These are phyloP conservation scores for Eurosta solidaginis DNA, from an alignment of 1,140 invertebrate species.

Conservation along the genomic window DNA sequence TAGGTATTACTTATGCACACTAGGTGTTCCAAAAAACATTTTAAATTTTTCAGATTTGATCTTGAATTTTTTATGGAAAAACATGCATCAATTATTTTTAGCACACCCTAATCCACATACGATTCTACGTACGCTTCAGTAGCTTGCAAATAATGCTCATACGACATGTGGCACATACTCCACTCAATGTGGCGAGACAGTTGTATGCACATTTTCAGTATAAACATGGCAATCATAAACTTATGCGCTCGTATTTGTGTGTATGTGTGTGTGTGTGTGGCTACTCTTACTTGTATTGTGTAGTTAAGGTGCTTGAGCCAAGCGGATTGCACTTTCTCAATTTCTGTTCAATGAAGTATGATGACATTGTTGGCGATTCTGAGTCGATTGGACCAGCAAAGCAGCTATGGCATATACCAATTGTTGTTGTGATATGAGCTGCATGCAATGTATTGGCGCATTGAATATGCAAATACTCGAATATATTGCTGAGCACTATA, in stretches of 20 bases:
- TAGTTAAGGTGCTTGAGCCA: constrained; percentile 42
- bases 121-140: background rate
- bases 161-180: constrained; percentile 42
- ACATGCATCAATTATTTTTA: no score
- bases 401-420: no score
- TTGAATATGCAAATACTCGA: constrained; percentile 20
- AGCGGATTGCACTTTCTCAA: constrained; percentile 28
- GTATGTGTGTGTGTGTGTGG: background rate
- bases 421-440: no score
- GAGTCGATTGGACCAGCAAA: background rate
- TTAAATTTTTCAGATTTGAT: no score
- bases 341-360: constrained; percentile 47
- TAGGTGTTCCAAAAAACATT: no score
- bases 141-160: constrained; percentile 42
- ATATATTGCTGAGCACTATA: background rate
- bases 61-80: no score
- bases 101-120: background rate
- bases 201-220: background rate
- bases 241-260: background rate
- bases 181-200: constrained; percentile 39
- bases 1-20: no score
- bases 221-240: background rate
- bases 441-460: background rate
- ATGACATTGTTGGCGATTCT: background rate
- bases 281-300: no score